A percentile compares a stretch with the other conserved stretches of the same genome.
Conservation (phyloP, 2,888 invertebrate genomes). For the Caenorhabditis sp. region DNA sequence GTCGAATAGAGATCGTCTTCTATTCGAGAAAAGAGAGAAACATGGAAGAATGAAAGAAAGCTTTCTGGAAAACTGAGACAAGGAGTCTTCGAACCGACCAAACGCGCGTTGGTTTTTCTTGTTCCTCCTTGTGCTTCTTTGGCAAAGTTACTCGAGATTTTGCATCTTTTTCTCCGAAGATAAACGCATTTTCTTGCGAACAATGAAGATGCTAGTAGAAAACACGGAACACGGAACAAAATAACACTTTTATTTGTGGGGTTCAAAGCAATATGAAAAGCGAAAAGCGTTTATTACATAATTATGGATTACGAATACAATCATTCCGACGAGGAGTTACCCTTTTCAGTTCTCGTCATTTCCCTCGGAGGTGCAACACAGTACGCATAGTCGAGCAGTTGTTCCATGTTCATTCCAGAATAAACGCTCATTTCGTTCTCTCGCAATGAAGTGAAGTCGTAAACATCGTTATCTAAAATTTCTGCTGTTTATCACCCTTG, state of each 20-base stretch:
- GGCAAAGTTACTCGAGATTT: not conserved
- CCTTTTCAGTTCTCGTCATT: no score
- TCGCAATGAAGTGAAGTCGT: slow-evolving; percentile 39
- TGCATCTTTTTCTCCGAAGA: slow-evolving; percentile 8
- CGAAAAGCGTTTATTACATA: no score
- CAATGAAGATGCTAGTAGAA: not conserved
- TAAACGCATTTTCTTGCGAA: slow-evolving; percentile 22
- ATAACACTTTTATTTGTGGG: no score
- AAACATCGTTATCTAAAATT: slow-evolving; percentile 52
- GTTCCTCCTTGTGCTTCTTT: slow-evolving; percentile 14
- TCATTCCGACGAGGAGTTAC: no score
- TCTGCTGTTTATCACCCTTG: not conserved
- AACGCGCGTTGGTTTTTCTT: slow-evolving; percentile 51
- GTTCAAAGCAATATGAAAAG: not conserved
- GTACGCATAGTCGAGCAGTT: slow-evolving; percentile 47
- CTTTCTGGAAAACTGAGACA: slow-evolving; percentile 55
- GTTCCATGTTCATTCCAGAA: slow-evolving; percentile 40
- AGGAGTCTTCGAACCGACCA: slow-evolving; percentile 38
- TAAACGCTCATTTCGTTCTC: slow-evolving; percentile 42
- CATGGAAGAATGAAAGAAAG: slow-evolving; percentile 21
- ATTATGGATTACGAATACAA: no score
- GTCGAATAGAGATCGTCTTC: slow-evolving; percentile 32
- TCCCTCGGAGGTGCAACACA: no score
- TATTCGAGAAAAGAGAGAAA: slow-evolving; percentile 40
- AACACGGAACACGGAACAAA: no score